These are phyloP conservation scores for Lutjanus argentimaculatus DNA, from an alignment of 2,797 vertebrate species.

Conservation along the genomic window DNA sequence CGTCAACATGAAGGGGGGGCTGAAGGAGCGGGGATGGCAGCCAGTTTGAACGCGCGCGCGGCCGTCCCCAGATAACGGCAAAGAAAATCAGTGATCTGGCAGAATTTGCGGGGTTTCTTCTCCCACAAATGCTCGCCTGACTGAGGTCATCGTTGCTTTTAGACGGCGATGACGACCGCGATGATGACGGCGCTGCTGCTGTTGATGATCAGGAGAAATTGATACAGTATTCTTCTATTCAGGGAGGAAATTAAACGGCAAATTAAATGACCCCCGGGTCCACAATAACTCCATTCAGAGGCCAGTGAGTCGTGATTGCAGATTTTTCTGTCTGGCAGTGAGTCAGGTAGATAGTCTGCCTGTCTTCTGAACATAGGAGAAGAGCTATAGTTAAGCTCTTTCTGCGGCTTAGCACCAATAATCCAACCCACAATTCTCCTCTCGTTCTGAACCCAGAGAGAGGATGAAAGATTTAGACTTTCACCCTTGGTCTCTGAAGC, in stretches of 20 bases:
- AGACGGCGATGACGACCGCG: neutral
- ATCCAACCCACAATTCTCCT: constrained; percentile 83
- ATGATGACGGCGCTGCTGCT: neutral
- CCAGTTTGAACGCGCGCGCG: neutral
- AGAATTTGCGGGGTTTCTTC: constrained; percentile 22
- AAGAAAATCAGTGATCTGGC: constrained; percentile 7
- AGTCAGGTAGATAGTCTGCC: constrained; percentile 59
- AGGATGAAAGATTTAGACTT: constrained; percentile 84
- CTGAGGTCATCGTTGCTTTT: constrained; percentile 15
- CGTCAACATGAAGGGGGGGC: constrained; percentile 64
- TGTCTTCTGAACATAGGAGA: constrained; percentile 52
- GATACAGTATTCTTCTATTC: constrained; percentile 56
- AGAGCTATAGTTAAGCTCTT: constrained; percentile 69
- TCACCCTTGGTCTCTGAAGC: constrained; percentile 80
- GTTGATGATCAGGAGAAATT: constrained; percentile 42
- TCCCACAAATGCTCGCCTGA: constrained; percentile 18
- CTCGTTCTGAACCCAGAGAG: constrained; percentile 77
- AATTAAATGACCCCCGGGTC: constrained; percentile 65
- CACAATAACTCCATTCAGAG: constrained; percentile 53
- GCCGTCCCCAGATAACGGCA: neutral
- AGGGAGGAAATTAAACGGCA: constrained; percentile 64
- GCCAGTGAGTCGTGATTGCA: constrained; percentile 57
- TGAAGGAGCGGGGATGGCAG: constrained; percentile 21
- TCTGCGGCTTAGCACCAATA: constrained; percentile 80
- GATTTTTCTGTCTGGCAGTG: constrained; percentile 51